A percentile compares a stretch with the other conserved stretches of the same genome.
Conservation (phyloP, 30 jellyfish, hydroid and myxozoan genomes). For the Turritopsis rubra region DNA sequence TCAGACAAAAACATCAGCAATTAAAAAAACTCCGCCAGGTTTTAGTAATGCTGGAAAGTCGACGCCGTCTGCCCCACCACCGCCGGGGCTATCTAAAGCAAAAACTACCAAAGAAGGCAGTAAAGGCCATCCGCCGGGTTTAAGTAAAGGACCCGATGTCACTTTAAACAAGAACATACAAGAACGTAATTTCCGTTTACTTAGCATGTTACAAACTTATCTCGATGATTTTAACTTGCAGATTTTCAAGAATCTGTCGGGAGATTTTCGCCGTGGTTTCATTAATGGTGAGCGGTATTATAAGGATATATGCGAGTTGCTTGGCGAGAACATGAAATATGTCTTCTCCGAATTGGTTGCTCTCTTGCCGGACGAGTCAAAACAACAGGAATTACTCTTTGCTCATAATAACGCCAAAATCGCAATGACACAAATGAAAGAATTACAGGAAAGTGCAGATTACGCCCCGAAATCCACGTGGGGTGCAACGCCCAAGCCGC, state of each 20-base stretch:
- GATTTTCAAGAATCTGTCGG: slow-evolving; percentile 57
- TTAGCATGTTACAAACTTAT: slow-evolving; percentile 38
- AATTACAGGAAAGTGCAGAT: slow-evolving; percentile 3
- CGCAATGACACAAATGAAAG: neutral
- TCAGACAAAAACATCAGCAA: slow-evolving; percentile 2
- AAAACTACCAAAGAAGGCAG: neutral
- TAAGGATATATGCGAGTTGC: slow-evolving; percentile 30
- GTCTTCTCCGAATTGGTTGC: slow-evolving; percentile 84
- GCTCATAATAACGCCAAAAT: slow-evolving; percentile 37
- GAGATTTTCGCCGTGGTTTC: slow-evolving; percentile 73
- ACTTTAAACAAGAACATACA: neutral
- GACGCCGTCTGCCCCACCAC: neutral
- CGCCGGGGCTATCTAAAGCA: slow-evolving; percentile 7
- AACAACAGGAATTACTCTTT: slow-evolving; percentile 54
- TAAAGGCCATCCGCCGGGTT: slow-evolving; percentile 51
- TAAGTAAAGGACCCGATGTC: neutral
- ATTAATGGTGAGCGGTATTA: slow-evolving; percentile 44
- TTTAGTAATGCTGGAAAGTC: neutral
- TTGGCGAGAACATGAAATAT: slow-evolving; percentile 52
- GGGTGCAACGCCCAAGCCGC: slow-evolving; percentile 15
- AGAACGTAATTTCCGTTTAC: slow-evolving; percentile 60
- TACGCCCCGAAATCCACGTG: slow-evolving; percentile 15
- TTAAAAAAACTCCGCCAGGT: neutral
- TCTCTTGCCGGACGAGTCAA: slow-evolving; percentile 68
- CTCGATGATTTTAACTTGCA: slow-evolving; percentile 41